Conservation (phyloP, 2,113 vertebrate genomes). For the Ranitomeya imitator region DNA sequence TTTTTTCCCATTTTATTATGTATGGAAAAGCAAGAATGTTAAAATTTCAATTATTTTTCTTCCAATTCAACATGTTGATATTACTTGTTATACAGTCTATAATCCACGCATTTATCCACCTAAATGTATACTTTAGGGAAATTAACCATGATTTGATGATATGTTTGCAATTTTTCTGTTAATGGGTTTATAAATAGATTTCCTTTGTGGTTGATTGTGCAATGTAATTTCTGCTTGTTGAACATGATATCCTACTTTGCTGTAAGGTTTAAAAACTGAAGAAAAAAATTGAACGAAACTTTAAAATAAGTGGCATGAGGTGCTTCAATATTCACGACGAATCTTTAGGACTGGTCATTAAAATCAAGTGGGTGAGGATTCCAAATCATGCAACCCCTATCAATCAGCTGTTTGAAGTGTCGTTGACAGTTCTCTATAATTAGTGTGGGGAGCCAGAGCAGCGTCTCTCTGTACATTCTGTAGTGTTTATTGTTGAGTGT, state of each 20-base stretch:
- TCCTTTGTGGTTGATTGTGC: background rate
- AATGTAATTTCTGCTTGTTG: background rate
- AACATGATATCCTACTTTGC: background rate
- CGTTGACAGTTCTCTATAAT: too few relatives aligned
- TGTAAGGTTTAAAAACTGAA: background rate
- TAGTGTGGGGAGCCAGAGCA: too few relatives aligned
- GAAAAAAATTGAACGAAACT: too few relatives aligned
- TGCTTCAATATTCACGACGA: background rate
- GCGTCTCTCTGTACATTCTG: too few relatives aligned
- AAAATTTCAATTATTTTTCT: constrained; percentile 15
- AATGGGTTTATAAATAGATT: constrained; percentile 8
- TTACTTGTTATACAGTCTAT: background rate
- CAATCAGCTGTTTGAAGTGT: too few relatives aligned
- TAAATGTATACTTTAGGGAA: constrained; percentile 27
- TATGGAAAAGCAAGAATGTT: background rate
- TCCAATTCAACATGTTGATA: background rate
- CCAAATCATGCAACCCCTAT: too few relatives aligned
- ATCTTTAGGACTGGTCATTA: too few relatives aligned
- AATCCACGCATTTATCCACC: background rate
- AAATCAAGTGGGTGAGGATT: too few relatives aligned
- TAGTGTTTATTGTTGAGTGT: too few relatives aligned
- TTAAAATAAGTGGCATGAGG: background rate
- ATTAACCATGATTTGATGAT: constrained; percentile 1
- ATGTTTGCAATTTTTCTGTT: background rate
- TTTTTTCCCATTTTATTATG: background rate